Conservation (phyloP, 2,113 vertebrate genomes). For the Capreolus pygargus region DNA sequence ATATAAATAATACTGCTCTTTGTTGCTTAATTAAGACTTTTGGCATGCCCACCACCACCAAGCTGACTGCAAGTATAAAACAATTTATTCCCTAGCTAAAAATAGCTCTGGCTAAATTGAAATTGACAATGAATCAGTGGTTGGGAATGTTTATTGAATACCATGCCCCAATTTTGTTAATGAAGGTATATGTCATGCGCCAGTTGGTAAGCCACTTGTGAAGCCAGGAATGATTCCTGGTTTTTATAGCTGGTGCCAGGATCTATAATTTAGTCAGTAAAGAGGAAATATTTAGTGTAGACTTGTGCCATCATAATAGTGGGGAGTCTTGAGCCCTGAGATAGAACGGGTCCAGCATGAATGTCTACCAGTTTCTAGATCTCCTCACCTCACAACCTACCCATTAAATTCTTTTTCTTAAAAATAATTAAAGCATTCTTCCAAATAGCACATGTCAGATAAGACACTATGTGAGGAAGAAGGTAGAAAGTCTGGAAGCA, state of each 20-base stretch:
- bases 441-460: neutral
- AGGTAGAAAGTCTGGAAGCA: neutral
- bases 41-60: neutral
- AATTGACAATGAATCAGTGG: slow-evolving; percentile 49
- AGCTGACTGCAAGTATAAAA: slow-evolving; percentile 34
- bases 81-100: slow-evolving; percentile 43
- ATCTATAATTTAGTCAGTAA: slow-evolving; percentile 8
- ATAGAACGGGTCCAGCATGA: neutral
- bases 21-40: slow-evolving; percentile 59
- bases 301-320: neutral
- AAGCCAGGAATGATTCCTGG: slow-evolving; percentile 33
- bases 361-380: neutral
- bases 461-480: neutral
- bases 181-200: slow-evolving; percentile 43
- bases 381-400: rapidly evolving
- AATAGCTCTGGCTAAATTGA: slow-evolving; percentile 52
- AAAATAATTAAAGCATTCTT: neutral
- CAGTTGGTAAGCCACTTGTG: slow-evolving; percentile 28
- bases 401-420: neutral
- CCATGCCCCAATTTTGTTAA: slow-evolving; percentile 48
- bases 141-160: slow-evolving; percentile 26
- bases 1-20: slow-evolving; percentile 3
- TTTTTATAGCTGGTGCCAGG: slow-evolving; percentile 4
- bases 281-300: neutral
- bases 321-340: neutral